phyloP scores from a whole-genome alignment of 35 echinoderm and acorn worm genomes.

The Ptychodera flava region DNA sequence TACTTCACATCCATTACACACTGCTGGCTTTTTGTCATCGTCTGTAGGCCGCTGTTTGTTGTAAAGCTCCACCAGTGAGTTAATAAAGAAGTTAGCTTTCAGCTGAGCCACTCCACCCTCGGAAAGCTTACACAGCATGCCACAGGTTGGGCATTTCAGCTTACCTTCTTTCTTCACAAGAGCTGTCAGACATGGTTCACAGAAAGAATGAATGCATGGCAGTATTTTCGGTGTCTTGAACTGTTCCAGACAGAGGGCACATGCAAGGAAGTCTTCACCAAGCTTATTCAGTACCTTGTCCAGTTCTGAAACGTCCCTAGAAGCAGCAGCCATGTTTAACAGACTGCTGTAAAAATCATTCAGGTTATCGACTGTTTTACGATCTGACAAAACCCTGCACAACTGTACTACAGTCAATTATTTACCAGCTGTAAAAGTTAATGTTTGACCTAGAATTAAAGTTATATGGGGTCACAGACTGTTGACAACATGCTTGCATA shows the following conservation, averaged over 20 bases:
- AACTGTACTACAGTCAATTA: neutral
- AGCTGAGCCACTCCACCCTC: constrained; percentile 46
- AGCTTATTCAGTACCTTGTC: neutral
- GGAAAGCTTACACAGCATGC: constrained; percentile 55
- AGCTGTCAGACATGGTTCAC: constrained; percentile 28
- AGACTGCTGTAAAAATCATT: too few species aligned
- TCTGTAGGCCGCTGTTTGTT: constrained; percentile 54
- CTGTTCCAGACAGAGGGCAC: neutral
- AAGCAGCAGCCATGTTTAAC: too few species aligned
- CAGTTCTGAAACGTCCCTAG: constrained; percentile 28
- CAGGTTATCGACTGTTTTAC: neutral
- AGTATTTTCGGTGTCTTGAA: constrained; percentile 26
- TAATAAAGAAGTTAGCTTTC: constrained; percentile 91
- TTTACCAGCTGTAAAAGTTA: neutral
- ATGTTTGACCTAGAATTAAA: too few species aligned
- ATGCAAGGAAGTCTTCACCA: neutral
- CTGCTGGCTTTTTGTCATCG: constrained; percentile 31
- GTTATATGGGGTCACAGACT: too few species aligned
- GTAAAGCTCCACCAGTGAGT: constrained; percentile 89
- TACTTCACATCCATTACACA: constrained; percentile 78
- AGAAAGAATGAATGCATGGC: constrained; percentile 11
- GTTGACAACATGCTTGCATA: too few species aligned
- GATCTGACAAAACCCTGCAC: neutral
- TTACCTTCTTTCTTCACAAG: constrained; percentile 75
- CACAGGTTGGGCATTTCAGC: constrained; percentile 80